A percentile compares a stretch with the other conserved stretches of the same genome.
Conservation (phyloP, 1,140 invertebrate genomes). For the Ridgeia piscesae region DNA sequence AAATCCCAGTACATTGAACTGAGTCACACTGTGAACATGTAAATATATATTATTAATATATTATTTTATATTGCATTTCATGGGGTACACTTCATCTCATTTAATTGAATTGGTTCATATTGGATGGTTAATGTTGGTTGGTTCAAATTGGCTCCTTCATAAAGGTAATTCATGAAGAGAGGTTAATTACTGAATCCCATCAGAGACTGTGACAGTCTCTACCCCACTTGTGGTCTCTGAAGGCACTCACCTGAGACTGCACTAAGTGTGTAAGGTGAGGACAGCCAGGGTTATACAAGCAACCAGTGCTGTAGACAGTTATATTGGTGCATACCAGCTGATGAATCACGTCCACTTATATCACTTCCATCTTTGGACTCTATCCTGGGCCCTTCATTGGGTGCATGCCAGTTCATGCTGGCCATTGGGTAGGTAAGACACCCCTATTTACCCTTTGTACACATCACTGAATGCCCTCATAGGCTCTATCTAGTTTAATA, state of each 20-base stretch:
- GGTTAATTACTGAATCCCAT: not conserved
- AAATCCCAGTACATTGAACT: too few species aligned
- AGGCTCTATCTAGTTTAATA: not conserved
- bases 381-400: not conserved
- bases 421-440: not conserved
- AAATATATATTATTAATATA: too few species aligned
- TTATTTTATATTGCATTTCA: too few species aligned
- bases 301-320: not conserved
- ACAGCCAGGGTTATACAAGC: not conserved
- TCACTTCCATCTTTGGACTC: not conserved
- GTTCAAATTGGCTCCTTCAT: not conserved
- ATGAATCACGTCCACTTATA: not conserved
- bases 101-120: too few species aligned
- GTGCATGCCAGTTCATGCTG: not conserved
- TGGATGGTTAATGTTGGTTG: not conserved
- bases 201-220: not conserved
- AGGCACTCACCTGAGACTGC: not conserved
- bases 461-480: not conserved
- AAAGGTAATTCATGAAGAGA: not conserved
- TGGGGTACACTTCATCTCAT: too few species aligned
- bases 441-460: too few species aligned
- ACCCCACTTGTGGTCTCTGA: not conserved
- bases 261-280: not conserved
- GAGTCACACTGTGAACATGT: too few species aligned
- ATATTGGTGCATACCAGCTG: not conserved